Conservation (phyloP, 2,797 vertebrate species). For the Semotilus atromaculatus region DNA sequence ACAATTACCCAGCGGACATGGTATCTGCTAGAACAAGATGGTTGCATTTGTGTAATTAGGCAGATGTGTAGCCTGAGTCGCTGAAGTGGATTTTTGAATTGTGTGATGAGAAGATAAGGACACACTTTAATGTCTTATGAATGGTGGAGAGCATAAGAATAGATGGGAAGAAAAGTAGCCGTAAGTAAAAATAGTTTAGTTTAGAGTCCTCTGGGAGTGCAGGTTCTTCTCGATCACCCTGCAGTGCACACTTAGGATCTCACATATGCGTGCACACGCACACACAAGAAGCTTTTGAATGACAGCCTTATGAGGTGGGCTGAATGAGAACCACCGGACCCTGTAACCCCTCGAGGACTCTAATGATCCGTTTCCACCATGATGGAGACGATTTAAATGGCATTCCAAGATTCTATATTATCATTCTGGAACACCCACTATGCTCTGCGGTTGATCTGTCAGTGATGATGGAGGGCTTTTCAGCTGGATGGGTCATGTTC, state of each 20-base stretch:
- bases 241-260: conserved; percentile 8
- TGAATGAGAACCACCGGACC: conserved; percentile 39
- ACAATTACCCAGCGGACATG: conserved; percentile 14
- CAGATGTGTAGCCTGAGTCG: conserved; percentile 1
- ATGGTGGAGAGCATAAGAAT: not conserved
- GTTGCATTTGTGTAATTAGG: conserved; percentile 38
- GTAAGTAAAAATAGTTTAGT: not conserved
- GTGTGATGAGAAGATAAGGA: conserved; percentile 29
- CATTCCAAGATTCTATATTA: conserved; percentile 46
- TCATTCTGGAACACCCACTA: conserved; percentile 48
- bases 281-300: conserved; percentile 29
- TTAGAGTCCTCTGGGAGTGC: conserved; percentile 14
- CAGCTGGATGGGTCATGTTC: conserved; percentile 41
- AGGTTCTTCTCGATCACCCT: conserved; percentile 27
- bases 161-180: not conserved
- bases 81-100: conserved; percentile 33
- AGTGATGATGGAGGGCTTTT: conserved; percentile 44
- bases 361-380: conserved; percentile 47
- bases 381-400: conserved; percentile 41
- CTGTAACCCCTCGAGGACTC: conserved; percentile 42
- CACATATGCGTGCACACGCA: not conserved
- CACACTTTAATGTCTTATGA: conserved; percentile 9
- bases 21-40: conserved; percentile 14
- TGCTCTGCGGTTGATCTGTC: conserved; percentile 45
- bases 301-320: conserved; percentile 25